phyloP scores from a whole-genome alignment of 2,113 vertebrate species.

The Plecotus auritus region DNA sequence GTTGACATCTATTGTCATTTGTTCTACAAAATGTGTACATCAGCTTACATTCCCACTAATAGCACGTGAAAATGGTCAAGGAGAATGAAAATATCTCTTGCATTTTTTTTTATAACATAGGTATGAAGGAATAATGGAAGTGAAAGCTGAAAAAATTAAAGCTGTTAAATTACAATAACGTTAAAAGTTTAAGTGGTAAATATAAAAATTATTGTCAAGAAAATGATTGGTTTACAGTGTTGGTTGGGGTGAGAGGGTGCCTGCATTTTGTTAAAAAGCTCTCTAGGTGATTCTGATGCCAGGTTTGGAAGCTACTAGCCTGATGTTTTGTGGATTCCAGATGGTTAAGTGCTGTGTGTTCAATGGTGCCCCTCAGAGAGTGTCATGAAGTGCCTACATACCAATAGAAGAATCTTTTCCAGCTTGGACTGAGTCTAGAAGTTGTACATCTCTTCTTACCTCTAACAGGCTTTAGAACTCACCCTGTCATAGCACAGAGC shows the following conservation, averaged over 20 bases:
- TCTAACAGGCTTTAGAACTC: background rate
- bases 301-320: background rate
- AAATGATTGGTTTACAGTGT: background rate
- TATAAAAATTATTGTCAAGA: background rate
- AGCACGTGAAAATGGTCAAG: background rate
- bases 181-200: background rate
- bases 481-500: background rate
- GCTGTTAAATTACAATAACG: background rate
- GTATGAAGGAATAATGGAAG: background rate
- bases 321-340: background rate
- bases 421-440: background rate
- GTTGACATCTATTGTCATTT: background rate
- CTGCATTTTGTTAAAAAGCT: background rate
- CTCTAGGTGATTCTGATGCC: background rate
- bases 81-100: background rate
- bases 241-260: background rate
- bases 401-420: background rate
- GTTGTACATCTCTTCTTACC: background rate
- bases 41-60: background rate
- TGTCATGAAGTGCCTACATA: background rate
- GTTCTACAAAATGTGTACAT: background rate
- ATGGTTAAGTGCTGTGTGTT: background rate
- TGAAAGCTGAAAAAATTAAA: slow-evolving; percentile 1
- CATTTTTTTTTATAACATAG: background rate
- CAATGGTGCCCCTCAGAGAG: background rate